A percentile compares a stretch with the other conserved stretches of the same genome.
Evolutionary conservation across 2,797 vertebrate genomes (phyloP).

Genomic region (Otus scops): DNA sequence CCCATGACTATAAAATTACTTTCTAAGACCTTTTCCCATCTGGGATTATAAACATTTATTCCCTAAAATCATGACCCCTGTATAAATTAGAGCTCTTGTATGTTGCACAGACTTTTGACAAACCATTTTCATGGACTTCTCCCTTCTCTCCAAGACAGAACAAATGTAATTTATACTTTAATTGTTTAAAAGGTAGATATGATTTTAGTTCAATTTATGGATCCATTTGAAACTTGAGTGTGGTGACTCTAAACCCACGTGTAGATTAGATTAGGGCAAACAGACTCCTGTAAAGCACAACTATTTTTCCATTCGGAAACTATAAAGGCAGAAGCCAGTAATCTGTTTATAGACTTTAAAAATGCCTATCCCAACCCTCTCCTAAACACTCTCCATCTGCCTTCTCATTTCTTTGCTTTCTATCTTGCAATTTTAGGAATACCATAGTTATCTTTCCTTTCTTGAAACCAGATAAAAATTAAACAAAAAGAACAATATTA

Average conservation of each 20-base stretch:
- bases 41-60: conserved; percentile 22
- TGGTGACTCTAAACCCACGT: not conserved
- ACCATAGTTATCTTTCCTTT: not conserved
- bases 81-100: not conserved
- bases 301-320: not conserved
- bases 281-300: not conserved
- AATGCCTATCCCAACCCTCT: not conserved
- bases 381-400: not conserved
- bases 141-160: not conserved
- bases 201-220: not conserved
- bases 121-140: not conserved
- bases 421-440: not conserved
- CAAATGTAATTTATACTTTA: not conserved
- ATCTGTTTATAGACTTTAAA: not conserved
- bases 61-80: not conserved
- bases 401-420: not conserved
- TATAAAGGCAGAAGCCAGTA: not conserved
- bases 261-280: not conserved
- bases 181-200: not conserved
- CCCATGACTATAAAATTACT: not conserved
- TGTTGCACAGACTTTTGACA: not conserved
- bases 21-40: not conserved
- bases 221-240: not conserved
- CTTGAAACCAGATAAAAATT: not conserved
- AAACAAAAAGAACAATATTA: not conserved